A percentile compares a stretch with the other conserved stretches of the same genome.
Evolutionary conservation across 2,797 vertebrate species (phyloP).

Genomic region (Pangasius krempfi): DNA sequence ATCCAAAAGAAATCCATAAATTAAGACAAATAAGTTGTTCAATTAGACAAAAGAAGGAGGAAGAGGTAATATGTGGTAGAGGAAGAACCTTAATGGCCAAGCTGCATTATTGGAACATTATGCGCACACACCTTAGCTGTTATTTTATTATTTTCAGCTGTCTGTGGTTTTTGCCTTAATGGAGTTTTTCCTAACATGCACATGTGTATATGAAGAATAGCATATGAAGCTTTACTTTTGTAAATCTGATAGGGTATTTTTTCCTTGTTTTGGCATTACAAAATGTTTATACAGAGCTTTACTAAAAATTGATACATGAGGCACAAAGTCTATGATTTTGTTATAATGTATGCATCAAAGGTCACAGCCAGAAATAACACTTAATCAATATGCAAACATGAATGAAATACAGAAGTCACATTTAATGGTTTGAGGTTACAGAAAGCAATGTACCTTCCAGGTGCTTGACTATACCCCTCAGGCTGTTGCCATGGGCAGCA

Average conservation of each 20-base stretch:
- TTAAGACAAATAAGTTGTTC: not conserved
- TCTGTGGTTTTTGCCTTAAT: not conserved
- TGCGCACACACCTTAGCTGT: not conserved
- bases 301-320: not conserved
- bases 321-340: not conserved
- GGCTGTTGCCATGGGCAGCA: slow-evolving; percentile 79
- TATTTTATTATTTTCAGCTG: not conserved
- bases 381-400: not conserved
- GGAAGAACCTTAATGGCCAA: not conserved
- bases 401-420: slow-evolving; percentile 3
- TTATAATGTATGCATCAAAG: not conserved
- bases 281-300: not conserved
- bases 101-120: not conserved
- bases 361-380: not conserved
- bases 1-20: not conserved
- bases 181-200: not conserved
- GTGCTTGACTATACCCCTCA: slow-evolving; percentile 79
- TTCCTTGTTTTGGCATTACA: not conserved
- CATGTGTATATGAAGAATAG: not conserved
- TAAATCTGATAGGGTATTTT: not conserved
- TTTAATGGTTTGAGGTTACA: not conserved
- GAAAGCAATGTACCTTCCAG: slow-evolving; percentile 62
- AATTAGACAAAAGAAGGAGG: not conserved
- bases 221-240: not conserved
- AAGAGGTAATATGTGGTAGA: not conserved